A percentile compares a stretch with the other conserved stretches of the same genome.
These are phyloP conservation scores for Trematocara zebra DNA, from an alignment of 2,113 vertebrate species.

Conservation along the genomic window DNA sequence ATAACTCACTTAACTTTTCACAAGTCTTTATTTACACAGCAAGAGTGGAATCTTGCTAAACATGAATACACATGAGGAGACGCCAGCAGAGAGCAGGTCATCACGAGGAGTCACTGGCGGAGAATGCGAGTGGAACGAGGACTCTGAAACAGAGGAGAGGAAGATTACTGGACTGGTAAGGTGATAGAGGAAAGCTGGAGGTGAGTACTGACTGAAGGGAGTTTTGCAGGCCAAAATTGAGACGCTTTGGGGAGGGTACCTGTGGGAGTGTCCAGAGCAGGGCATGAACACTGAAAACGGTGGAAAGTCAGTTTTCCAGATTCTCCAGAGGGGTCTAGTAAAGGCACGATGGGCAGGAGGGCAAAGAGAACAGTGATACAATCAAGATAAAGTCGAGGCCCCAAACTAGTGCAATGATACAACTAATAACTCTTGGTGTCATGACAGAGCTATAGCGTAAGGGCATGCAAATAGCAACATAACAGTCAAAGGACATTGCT, in stretches of 20 bases:
- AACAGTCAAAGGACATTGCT: conserved; percentile 74
- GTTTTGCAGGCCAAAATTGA: not conserved
- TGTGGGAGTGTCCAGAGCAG: not conserved
- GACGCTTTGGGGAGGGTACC: not conserved
- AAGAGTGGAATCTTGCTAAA: fast-evolving
- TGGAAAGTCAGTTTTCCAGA: not conserved
- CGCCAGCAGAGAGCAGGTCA: not conserved
- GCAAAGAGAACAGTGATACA: conserved; percentile 52
- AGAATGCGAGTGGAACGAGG: fast-evolving
- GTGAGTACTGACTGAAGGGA: not conserved
- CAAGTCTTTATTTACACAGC: not conserved
- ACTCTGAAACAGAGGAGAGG: not conserved
- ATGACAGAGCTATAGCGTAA: conserved; percentile 62
- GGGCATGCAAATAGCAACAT: conserved; percentile 72
- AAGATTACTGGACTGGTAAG: not conserved
- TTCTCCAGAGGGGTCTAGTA: not conserved
- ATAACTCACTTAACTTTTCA: not conserved
- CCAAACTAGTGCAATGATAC: conserved; percentile 58
- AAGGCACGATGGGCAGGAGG: not conserved
- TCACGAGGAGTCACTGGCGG: fast-evolving
- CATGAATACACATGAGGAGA: not conserved
- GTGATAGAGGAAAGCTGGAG: not conserved
- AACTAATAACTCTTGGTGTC: conserved; percentile 43
- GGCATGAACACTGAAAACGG: not conserved
- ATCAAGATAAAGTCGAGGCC: conserved; percentile 58